Evolutionary conservation across 2,797 vertebrate genomes (phyloP).

Genomic region (Hybognathus amarus): DNA sequence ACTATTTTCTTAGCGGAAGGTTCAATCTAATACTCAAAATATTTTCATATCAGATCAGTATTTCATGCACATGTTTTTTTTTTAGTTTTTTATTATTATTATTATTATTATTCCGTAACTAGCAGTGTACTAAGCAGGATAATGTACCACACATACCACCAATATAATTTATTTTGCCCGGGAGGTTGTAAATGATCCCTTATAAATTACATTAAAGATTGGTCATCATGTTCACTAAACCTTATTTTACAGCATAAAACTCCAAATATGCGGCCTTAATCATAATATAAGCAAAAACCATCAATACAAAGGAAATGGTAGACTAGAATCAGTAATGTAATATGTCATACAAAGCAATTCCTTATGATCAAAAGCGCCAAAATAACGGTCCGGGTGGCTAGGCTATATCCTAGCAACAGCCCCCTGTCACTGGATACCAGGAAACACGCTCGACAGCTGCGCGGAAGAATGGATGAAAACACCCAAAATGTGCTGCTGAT

Average conservation of each 20-base stretch:
- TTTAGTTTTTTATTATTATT: neutral
- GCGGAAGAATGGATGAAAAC: neutral
- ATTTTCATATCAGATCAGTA: neutral
- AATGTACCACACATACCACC: neutral
- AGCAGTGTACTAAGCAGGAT: neutral
- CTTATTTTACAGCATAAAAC: neutral
- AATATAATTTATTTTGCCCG: neutral
- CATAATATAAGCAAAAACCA: neutral
- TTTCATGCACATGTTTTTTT: neutral
- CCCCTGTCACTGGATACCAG: slow-evolving; percentile 1
- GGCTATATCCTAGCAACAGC: slow-evolving; percentile 40
- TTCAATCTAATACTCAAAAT: neutral
- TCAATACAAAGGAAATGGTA: neutral
- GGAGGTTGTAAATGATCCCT: neutral
- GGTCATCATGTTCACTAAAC: neutral
- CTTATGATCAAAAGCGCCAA: slow-evolving; percentile 44
- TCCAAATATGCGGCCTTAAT: neutral
- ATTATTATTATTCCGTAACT: neutral
- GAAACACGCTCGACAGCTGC: neutral
- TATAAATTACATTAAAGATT: neutral
- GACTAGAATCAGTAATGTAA: neutral
- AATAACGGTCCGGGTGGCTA: slow-evolving; percentile 51
- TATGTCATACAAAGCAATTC: neutral
- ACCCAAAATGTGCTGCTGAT: neutral
- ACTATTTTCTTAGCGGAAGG: neutral